Conservation (phyloP, 37 sponge, comb jelly and placozoan genomes). For the Bolinopsis microptera region DNA sequence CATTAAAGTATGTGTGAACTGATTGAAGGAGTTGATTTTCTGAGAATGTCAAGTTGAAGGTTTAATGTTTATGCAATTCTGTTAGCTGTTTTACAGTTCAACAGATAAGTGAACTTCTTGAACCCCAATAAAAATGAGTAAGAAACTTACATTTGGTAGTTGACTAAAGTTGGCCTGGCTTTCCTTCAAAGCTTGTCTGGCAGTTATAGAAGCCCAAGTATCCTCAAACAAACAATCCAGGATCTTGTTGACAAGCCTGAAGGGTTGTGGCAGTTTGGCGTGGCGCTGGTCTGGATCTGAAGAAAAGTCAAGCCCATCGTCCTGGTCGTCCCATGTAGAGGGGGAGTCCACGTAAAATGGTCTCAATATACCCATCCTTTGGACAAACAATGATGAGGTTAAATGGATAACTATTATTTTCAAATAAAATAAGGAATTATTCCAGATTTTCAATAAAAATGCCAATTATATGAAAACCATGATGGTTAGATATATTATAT, state of each 20-base stretch:
- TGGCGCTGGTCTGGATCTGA: constrained; percentile 17
- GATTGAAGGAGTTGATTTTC: too few relatives aligned
- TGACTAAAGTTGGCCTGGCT: not conserved
- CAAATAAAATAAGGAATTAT: too few relatives aligned
- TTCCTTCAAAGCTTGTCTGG: constrained; percentile 8
- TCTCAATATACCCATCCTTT: constrained; percentile 24
- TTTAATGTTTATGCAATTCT: too few relatives aligned
- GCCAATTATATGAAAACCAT: too few relatives aligned
- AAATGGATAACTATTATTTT: too few relatives aligned
- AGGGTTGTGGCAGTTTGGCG: constrained; percentile 52
- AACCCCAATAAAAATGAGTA: not conserved
- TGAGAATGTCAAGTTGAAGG: too few relatives aligned
- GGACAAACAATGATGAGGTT: not conserved
- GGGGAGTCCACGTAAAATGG: constrained; percentile 63
- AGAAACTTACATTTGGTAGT: constrained; percentile 12
- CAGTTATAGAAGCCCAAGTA: not conserved
- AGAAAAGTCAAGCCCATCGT: constrained; percentile 27
- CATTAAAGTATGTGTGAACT: not conserved
- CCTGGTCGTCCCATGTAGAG: constrained; percentile 45
- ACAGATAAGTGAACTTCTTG: too few relatives aligned
- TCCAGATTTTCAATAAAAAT: too few relatives aligned
- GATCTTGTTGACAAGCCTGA: constrained; percentile 43
- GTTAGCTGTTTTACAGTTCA: too few relatives aligned
- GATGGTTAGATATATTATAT: too few relatives aligned
- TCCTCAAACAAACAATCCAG: constrained; percentile 11